Base-by-base conservation (phyloP, 2,113 vertebrate species). In the Hystrix brachyura region DNA sequence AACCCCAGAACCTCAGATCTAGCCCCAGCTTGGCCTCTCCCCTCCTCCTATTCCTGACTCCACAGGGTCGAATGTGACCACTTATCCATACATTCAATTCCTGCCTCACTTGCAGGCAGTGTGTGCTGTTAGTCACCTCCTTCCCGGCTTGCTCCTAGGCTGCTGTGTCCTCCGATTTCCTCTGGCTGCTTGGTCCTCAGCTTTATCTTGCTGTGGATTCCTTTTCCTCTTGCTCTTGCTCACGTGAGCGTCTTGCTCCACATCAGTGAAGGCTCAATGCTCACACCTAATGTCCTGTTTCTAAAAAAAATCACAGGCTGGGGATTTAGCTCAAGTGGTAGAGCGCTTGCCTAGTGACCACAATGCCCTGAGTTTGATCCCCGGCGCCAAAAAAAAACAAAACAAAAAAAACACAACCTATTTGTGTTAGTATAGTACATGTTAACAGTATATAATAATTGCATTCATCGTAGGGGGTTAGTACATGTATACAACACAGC, bases 101-200 rank as follows among this genome's bases (percentile, higher is more conserved):
- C 51, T 18, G 34, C 34, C 59, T 76, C n/a, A 59, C 34, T 53
- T n/a, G n/a, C 3, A 11, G 46, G 59, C 57, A 91, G 25, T 21
- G 11, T n/a, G 13, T 0, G 0, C 5, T 32, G 4, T 38, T 29
- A 12, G 13, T 67, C 34, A 21, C 51, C 25, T 29, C 14, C 65
- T 90, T n/a, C 96, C 8, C 38, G 29, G 8, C 34, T 57, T 92
- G 48, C n/a, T 79, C 38, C n/a, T 9, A n/a, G 72, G 48, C 53
- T 57, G 9, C 83, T 25, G 4, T 10, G n/a, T 90, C 78, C n/a
- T 60, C 27, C 80, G 27, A 25, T 29, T 67, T 57, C 59, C 64
- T 67, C 19, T 9, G 3, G 1, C 72, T 18, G 43, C n/a, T 64
- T 43, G 17, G 27, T 32, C 51, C 55, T 79, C 67, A 65, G 59